A percentile compares a stretch with the other conserved stretches of the same genome.
phyloP scores from a whole-genome alignment of 1,140 invertebrate species.

The Neocloeon triangulifer region DNA sequence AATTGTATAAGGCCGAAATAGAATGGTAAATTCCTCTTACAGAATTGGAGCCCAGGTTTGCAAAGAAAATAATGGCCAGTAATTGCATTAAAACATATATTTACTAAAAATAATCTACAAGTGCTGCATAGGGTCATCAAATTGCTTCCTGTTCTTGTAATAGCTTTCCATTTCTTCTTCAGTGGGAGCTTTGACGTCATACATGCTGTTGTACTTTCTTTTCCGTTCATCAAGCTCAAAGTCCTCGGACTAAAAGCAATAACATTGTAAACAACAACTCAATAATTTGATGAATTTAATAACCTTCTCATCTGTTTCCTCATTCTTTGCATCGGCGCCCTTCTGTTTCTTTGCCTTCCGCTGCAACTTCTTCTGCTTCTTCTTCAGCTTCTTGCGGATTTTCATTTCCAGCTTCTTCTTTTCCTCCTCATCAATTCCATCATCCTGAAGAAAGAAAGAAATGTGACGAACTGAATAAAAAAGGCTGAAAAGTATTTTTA shows the following conservation, averaged over 20 bases:
- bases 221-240: slow-evolving; percentile 86
- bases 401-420: slow-evolving; percentile 25
- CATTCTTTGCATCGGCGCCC: slow-evolving; percentile 21
- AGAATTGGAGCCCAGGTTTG: too few relatives aligned
- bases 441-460: background rate
- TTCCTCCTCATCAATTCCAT: slow-evolving; percentile 10
- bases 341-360: slow-evolving; percentile 28
- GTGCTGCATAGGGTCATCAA: slow-evolving; percentile 94
- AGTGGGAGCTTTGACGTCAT: slow-evolving; percentile 55
- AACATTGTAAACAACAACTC: too few relatives aligned
- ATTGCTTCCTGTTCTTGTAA: slow-evolving; percentile 56
- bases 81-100: background rate
- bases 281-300: too few relatives aligned
- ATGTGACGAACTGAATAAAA: too few relatives aligned
- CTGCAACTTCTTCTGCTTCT: slow-evolving; percentile 43
- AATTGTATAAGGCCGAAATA: too few relatives aligned
- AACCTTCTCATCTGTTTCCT: too few relatives aligned
- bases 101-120: slow-evolving; percentile 15
- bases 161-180: slow-evolving; percentile 89
- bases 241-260: too few relatives aligned
- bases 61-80: too few relatives aligned
- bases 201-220: slow-evolving; percentile 77
- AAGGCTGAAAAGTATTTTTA: too few relatives aligned
- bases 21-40: too few relatives aligned
- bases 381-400: slow-evolving; percentile 26